phyloP scores from a whole-genome alignment of 2,113 vertebrate species.

The Cervus canadensis region DNA sequence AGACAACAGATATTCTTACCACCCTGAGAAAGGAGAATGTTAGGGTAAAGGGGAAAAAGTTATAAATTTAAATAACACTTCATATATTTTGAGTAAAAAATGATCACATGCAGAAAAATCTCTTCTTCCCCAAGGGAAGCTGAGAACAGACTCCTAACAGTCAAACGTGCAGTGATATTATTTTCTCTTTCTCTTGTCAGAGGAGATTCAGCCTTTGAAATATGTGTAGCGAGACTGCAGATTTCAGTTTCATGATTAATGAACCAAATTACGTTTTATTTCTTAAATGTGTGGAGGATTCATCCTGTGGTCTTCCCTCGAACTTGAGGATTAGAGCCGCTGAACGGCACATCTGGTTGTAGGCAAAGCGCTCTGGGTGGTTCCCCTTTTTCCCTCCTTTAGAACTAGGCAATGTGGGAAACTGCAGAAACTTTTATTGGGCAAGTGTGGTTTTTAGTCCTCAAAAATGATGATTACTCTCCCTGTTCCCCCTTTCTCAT shows the following conservation, averaged over 20 bases:
- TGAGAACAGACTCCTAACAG: rapidly evolving
- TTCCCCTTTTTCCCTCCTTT: conserved; percentile 37
- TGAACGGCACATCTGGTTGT: conserved; percentile 54
- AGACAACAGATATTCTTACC: conserved; percentile 20
- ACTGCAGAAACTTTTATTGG: conserved; percentile 27
- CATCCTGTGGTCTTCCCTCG: conserved; percentile 52
- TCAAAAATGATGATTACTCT: conserved; percentile 6
- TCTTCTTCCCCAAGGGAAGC: neutral
- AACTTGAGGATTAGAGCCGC: conserved; percentile 34
- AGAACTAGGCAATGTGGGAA: neutral
- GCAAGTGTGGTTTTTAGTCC: neutral
- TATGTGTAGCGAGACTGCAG: conserved; percentile 37
- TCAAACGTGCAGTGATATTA: neutral
- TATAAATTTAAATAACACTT: neutral
- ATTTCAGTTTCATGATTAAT: conserved; percentile 51
- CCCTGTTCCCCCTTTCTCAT: neutral
- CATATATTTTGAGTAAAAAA: conserved; percentile 6
- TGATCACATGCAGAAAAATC: neutral
- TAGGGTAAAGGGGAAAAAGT: neutral
- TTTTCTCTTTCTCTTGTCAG: conserved; percentile 59
- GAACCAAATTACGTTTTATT: conserved; percentile 63
- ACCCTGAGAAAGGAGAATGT: neutral
- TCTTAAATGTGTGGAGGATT: conserved; percentile 71
- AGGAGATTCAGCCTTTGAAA: conserved; percentile 42
- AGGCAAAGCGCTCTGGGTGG: conserved; percentile 31